A percentile compares a stretch with the other conserved stretches of the same genome.
phyloP scores from a whole-genome alignment of 2,113 vertebrate genomes.

The Rhynchomys soricoides region DNA sequence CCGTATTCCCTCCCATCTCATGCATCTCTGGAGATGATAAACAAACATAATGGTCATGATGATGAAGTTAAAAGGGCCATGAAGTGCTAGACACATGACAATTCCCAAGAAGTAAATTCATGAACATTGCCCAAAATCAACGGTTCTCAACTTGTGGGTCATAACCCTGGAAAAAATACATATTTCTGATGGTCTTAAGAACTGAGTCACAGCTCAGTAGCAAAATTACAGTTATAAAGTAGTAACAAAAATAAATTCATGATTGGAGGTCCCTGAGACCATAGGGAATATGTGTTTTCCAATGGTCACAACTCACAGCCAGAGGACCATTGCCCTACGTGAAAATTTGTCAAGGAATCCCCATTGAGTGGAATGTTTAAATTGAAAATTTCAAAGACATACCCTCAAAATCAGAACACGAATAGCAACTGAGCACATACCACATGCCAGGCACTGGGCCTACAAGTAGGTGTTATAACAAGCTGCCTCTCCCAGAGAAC shows the following conservation, averaged over 20 bases:
- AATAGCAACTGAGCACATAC: background rate
- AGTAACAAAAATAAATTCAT: background rate
- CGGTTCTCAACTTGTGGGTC: background rate
- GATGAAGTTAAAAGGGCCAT: background rate
- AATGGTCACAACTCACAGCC: background rate
- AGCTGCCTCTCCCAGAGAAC: too few species aligned
- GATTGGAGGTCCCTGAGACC: background rate
- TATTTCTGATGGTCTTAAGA: background rate
- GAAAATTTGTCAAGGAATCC: background rate
- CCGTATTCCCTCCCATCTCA: background rate
- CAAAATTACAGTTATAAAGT: background rate
- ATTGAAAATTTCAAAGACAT: conserved; percentile 50
- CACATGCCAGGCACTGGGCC: too few species aligned
- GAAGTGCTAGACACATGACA: background rate
- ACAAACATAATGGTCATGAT: background rate
- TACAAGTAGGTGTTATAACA: background rate
- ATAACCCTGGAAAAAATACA: background rate
- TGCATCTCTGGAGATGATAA: background rate
- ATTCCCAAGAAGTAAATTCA: background rate
- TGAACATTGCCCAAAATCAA: background rate
- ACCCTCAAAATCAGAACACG: background rate
- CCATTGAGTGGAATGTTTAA: background rate
- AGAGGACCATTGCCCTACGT: background rate
- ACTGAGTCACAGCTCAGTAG: background rate
- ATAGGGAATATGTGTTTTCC: background rate